Evolutionary conservation across 2,113 vertebrate species (phyloP), one percentile per base, ranked within the genome.

Genomic region (Procapra przewalskii): DNA sequence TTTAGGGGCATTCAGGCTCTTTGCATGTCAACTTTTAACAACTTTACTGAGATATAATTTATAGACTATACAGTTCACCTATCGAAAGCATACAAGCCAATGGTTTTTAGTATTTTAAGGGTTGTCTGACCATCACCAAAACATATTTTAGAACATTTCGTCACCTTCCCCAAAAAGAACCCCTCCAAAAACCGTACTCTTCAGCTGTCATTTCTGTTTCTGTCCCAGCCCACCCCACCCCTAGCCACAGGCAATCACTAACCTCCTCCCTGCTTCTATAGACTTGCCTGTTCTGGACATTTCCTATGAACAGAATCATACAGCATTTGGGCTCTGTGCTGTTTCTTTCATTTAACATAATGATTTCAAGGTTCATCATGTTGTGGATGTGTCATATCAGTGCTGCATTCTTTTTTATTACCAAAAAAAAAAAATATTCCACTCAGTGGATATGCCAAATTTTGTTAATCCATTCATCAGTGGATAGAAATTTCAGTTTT

Each of bases 291-390:
- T 43, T 36, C 16, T 71, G 60, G 40, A 17, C 31, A 36, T 14
- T 48, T 94, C 86, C 6, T 7, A 0, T 36, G 7, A 43, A 33
- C 2, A n/a, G n/a, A 75, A 25, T 16, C 33, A 4, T 48, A 3
- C 5, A 36, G 1, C 1, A 13, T 1, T 2, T 27, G 36, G 27
- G 21, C 1, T 55, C 13, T 9, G 64, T 54, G 21, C 52, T n/a
- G n/a, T 55, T 71, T 40, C 80, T 85, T 23, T 60, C 29, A 7
- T 19, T 87, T 11, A 10, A 16, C 14, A 1, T 31, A 7, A 27
- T 6, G 33, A 27, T 81, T 71, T 93, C 77, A 75, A 36, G 79
- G n/a, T 52, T 60, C 40, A 23, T 16, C n/a, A 0, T 57, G 45
- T 7, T 40, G 59, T 75, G 45, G 33, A 14, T 54, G 17, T 31